A percentile compares a stretch with the other conserved stretches of the same genome.
These are phyloP conservation scores for Anabacerthia variegaticeps DNA, from an alignment of 2,797 vertebrate species.

Conservation along the genomic window DNA sequence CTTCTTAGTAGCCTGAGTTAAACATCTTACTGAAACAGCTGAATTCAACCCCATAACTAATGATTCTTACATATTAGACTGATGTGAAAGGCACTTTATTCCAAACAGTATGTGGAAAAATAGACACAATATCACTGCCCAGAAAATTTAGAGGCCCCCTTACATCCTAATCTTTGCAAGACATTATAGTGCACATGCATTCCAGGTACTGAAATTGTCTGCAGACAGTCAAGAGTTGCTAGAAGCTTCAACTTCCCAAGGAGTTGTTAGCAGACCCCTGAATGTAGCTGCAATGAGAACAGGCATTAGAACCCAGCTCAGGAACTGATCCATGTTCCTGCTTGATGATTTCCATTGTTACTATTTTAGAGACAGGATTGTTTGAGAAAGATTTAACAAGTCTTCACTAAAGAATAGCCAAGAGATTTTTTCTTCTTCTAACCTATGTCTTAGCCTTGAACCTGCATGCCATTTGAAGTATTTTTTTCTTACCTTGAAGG, in stretches of 20 bases:
- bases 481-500: background rate
- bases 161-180: background rate
- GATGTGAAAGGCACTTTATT: background rate
- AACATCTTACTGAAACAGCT: background rate
- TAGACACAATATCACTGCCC: background rate
- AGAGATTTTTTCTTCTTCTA: background rate
- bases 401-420: background rate
- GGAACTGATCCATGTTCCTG: background rate
- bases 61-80: background rate
- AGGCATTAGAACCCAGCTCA: background rate
- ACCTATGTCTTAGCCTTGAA: background rate
- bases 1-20: background rate
- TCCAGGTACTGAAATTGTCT: background rate
- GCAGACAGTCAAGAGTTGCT: background rate
- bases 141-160: background rate
- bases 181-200: background rate
- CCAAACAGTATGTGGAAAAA: background rate
- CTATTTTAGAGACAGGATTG: background rate
- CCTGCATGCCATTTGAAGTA: background rate
- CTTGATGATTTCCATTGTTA: background rate
- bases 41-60: background rate
- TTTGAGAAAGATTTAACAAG: background rate
- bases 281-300: background rate
- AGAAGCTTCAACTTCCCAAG: background rate
- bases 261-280: background rate